These are phyloP conservation scores for Philonicus albiceps DNA, from an alignment of 2,888 invertebrate genomes.

Conservation along the genomic window DNA sequence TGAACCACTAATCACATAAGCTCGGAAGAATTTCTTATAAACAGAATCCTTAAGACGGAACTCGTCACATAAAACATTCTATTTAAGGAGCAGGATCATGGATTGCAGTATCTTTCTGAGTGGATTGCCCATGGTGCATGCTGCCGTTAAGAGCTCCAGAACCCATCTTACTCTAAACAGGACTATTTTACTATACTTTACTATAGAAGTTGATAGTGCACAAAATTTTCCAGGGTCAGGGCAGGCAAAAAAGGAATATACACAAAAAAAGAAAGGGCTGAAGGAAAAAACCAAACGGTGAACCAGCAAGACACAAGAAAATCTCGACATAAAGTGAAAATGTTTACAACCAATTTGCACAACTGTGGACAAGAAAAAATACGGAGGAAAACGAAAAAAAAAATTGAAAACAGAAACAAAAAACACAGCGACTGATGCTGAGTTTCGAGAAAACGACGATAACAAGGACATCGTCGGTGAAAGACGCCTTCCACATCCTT, in stretches of 20 bases:
- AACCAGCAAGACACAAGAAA: slow-evolving; percentile 19
- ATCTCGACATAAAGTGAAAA: slow-evolving; percentile 36
- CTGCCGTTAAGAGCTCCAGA: neutral
- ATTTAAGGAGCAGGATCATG: neutral
- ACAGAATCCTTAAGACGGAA: neutral
- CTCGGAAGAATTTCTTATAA: neutral
- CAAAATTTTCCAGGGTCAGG: neutral
- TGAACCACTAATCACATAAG: neutral
- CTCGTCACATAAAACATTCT: neutral
- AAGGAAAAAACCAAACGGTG: neutral
- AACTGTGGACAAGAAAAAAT: neutral
- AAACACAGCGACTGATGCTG: neutral
- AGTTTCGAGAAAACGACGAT: neutral
- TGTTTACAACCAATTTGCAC: slow-evolving; percentile 32
- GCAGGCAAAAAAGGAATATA: neutral
- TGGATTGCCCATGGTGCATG: neutral
- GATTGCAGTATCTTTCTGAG: neutral
- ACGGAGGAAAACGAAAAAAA: neutral
- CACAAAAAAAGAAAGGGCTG: neutral
- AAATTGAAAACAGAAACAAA: neutral
- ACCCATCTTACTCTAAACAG: neutral
- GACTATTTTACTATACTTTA: neutral
- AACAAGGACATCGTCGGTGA: neutral
- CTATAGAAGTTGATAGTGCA: neutral
- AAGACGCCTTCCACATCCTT: neutral